These are phyloP conservation scores for Plecotus auritus DNA, from an alignment of 2,113 vertebrate species.

Conservation along the genomic window DNA sequence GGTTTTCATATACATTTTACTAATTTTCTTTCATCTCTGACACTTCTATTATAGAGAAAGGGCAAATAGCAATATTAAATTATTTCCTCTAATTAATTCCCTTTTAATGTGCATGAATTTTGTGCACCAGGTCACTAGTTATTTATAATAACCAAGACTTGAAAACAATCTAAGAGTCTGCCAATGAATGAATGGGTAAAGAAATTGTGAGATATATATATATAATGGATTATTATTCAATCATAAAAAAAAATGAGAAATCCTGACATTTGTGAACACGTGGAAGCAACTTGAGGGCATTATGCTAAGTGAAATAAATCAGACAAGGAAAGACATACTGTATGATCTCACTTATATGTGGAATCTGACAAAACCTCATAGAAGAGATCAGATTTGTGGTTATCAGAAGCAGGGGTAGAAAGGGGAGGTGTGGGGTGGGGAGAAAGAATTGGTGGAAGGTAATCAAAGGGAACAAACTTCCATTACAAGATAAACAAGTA, in stretches of 20 bases:
- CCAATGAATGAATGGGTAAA: neutral
- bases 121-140: too few relatives aligned
- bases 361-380: neutral
- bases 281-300: neutral
- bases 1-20: too few relatives aligned
- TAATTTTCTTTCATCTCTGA: too few relatives aligned
- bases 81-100: too few relatives aligned
- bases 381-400: neutral
- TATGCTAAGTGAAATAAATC: neutral
- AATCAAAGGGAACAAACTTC: neutral
- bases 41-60: too few relatives aligned
- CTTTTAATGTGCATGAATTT: too few relatives aligned
- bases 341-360: neutral
- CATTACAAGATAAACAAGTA: neutral
- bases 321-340: neutral
- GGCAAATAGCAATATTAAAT: too few relatives aligned
- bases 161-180: neutral
- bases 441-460: neutral
- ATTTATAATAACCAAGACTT: neutral
- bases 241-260: neutral
- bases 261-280: neutral
- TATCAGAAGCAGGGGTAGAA: too few relatives aligned
- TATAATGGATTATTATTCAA: neutral
- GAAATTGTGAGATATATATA: neutral
- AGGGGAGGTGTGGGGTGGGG: neutral